Base-by-base conservation (phyloP, 1,140 invertebrate genomes). In the Drosophila virilis region DNA sequence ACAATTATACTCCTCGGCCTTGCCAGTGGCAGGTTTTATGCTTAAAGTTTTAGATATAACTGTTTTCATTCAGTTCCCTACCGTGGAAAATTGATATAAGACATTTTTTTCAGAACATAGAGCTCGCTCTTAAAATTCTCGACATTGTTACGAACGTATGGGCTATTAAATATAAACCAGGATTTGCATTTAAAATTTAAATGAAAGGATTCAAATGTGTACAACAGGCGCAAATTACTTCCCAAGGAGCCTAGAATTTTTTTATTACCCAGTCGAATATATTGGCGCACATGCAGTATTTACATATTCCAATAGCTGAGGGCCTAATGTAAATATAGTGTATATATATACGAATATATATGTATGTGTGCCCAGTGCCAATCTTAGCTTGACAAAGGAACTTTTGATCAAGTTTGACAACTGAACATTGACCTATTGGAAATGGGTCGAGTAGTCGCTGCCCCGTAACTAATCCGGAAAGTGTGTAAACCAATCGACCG, bases 401-500 rank as follows among this genome's bases (percentile, higher is more conserved):
- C 13, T n/a, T 13, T 48, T 50, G 43, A 59, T 52, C 33, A 61
- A 61, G 50, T 74, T 54, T 74, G 57, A 50, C 71, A 74, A 65
- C 65, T 74, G 71, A 58, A 60, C 46, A 60, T 43, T 73, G 70
- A 73, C 64, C 70, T 65, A 59, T 35, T 17, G 48, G 6, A 28
- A 28, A 54, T 59, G 33, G 64, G 57, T 54, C 54, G 12, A 59
- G 57, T 40, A 46, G n/a, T 68, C 57, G 50, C 32, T 37, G 65
- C 37, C 37, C 50, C 58, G 55, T 62, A 43, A 48, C 51, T 69
- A 74, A 62, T 74, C 51, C 45, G 67, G 42, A 68, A 78, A 67
- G 67, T 77, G 72, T 54, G 62, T 67, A 70, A 79, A 59, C 76
- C 84, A 86, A 86, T 86, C 79, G 82, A 88, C 68, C 79, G 84